Percentiles rank a stretch among this genome's conserved stretches.
These are phyloP conservation scores for Hypomesus transpacificus DNA, from an alignment of 2,113 vertebrate genomes.

Conservation along the genomic window DNA sequence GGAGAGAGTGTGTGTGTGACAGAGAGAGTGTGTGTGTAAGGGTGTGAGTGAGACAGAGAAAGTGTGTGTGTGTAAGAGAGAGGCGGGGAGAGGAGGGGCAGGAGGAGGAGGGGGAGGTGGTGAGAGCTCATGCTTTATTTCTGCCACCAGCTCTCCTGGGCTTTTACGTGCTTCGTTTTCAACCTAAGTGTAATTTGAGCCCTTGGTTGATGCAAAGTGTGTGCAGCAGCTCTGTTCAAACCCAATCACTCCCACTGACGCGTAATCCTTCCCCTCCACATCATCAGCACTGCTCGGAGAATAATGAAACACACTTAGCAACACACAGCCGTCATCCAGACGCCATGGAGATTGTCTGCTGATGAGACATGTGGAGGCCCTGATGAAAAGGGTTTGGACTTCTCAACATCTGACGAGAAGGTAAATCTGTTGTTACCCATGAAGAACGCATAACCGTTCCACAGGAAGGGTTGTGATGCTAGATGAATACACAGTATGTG, in stretches of 20 bases:
- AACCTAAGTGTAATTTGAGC: constrained; percentile 77
- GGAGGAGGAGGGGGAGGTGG: not conserved
- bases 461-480: too few relatives aligned
- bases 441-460: constrained; percentile 9
- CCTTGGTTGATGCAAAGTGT: constrained; percentile 74
- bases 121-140: constrained; percentile 65
- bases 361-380: constrained; percentile 64
- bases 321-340: constrained; percentile 61
- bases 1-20: not conserved
- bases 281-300: constrained; percentile 68
- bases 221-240: constrained; percentile 76
- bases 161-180: constrained; percentile 72
- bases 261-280: constrained; percentile 70
- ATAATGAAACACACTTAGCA: constrained; percentile 73
- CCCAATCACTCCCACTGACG: constrained; percentile 76
- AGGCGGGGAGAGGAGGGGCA: not conserved
- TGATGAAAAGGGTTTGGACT: constrained; percentile 64
- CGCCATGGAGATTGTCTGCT: constrained; percentile 53
- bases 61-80: not conserved
- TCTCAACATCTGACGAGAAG: constrained; percentile 39
- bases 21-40: not conserved
- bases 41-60: not conserved
- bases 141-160: constrained; percentile 75
- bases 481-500: not conserved
- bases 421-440: constrained; percentile 54